Base-by-base conservation (phyloP, 2,888 invertebrate genomes). In the Idaea straminata region DNA sequence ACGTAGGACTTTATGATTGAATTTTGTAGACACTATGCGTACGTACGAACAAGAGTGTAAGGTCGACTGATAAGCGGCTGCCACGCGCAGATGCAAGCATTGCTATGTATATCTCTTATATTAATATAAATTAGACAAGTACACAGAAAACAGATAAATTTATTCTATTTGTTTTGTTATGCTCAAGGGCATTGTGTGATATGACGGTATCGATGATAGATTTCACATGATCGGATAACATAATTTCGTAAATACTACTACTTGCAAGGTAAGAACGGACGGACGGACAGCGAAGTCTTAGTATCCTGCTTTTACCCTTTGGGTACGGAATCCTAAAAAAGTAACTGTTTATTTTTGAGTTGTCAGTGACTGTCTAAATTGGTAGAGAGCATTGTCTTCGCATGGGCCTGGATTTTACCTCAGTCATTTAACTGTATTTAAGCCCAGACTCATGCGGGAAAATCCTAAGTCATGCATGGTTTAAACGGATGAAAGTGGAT, bases 31-130 rank as follows among this genome's bases (percentile, higher is more conserved):
- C 47, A 25, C 25, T 25, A 25, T 25, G 25, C 15, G 61, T 47
- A 36, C 25, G 47, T 60, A 16, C 47, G 47, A 47, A 10, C 47
- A 7, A 47, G 13, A 47, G 47, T 47, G 13, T 77, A 83, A 85
- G 88, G 85, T 83, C 85, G 87, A 78, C 76, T 84, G 90, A 90
- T 90, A 91, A 90, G 82, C 80, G 78, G 78, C 77, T 76, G 72
- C 78, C 76, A 78, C 82, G 79, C 78, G 74, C 74, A 71, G 68
- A 72, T 77, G 72, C 76, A 70, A 70, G 77, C 78, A 74, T 69
- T 64, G 69, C 72, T 72, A 76, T 77, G 76, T 72, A 66, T 69
- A 75, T 73, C 69, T 75, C 70, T 65, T 74, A 64, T 63, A 72
- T 77, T 68, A 68, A 66, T 66, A 66, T 65, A 66, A 67, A 65